These are phyloP conservation scores for Choristoneura fumiferana DNA, from an alignment of 1,140 invertebrate genomes.

Conservation along the genomic window DNA sequence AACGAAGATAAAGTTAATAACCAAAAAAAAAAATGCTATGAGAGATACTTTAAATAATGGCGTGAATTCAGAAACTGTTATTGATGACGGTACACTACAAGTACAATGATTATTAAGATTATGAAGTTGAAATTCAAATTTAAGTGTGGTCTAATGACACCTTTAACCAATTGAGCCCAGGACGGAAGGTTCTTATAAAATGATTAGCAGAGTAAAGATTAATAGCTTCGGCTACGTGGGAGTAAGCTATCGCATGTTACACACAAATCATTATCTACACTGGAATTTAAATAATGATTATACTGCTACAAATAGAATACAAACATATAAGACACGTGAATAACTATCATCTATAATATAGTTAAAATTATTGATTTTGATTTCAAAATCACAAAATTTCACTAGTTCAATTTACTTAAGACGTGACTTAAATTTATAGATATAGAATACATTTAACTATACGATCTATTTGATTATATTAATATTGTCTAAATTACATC, in stretches of 20 bases:
- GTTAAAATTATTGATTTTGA: constrained; percentile 14
- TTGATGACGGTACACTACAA: too few relatives aligned
- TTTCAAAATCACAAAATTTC: constrained; percentile 12
- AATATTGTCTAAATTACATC: constrained; percentile 67
- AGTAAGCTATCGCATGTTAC: constrained; percentile 14
- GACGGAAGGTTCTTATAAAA: constrained; percentile 1
- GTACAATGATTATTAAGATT: too few relatives aligned
- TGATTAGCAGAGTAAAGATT: not conserved
- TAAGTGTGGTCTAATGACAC: not conserved
- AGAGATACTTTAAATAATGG: too few relatives aligned
- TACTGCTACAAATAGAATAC: constrained; percentile 5
- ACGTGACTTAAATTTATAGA: constrained; percentile 5
- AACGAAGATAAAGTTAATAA: too few relatives aligned
- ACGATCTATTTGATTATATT: constrained; percentile 39
- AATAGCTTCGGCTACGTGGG: not conserved
- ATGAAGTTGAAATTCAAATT: too few relatives aligned
- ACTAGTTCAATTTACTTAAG: constrained; percentile 4
- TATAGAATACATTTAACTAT: constrained; percentile 19
- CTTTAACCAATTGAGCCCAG: not conserved
- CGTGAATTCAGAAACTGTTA: too few relatives aligned
- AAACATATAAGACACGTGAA: constrained; percentile 17
- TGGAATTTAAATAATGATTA: constrained; percentile 3
- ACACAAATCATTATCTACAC: constrained; percentile 3
- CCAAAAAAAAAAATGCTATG: too few relatives aligned
- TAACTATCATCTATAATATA: not conserved